Base-by-base conservation (phyloP, 2,113 vertebrate species). In the Dendrocopos noguchii region DNA sequence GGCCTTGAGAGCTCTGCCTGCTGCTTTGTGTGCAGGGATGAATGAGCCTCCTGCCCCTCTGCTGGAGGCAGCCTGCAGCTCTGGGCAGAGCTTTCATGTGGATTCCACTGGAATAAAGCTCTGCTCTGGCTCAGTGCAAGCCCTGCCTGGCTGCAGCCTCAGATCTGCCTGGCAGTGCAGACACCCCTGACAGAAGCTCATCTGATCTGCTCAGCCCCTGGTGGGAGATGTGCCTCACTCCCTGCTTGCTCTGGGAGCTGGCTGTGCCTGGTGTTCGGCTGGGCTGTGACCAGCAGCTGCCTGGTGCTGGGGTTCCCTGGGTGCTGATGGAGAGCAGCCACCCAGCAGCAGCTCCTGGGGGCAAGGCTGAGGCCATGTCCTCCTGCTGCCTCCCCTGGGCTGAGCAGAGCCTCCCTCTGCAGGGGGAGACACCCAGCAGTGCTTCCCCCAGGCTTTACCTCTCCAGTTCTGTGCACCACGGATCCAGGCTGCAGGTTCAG, bases 31-130 rank as follows among this genome's bases (percentile, higher is more conserved):
- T 7, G 66, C 63, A 25, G 1, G 0, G 25, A 6, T 3, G 6
- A 16, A 9, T 0, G 31, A 24, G 31, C 0, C 12, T 3, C 18
- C 21, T 13, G 10, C 3, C 3, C 24, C 11, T 10, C 3, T 4
- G 1, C 46, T 4, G 3, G 55, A 27, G 70, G 66, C 61, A 21
- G 42, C 39, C 1, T 10, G 0, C 1, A 12, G 7, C 83, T 50
- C 52, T 10, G 9, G 68, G 65, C 13, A 34, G 66, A 11, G 4
- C 8, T 9, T 50, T 29, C 15, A 0, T 9, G 27, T 25, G 46
- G n/a, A 1, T 36, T 15, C 63, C 46, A 4, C 82, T 44, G 0
- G 4, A 12, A 14, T 9, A 6, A 13, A 52, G 50, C 50, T 52
- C 50, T 52, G 50, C 11, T 4, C 50, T 52, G 50, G 10, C 50